Evolutionary conservation across 2,113 vertebrate genomes (phyloP), one percentile per base, ranked within the genome.

Genomic region (Phycodurus eques): DNA sequence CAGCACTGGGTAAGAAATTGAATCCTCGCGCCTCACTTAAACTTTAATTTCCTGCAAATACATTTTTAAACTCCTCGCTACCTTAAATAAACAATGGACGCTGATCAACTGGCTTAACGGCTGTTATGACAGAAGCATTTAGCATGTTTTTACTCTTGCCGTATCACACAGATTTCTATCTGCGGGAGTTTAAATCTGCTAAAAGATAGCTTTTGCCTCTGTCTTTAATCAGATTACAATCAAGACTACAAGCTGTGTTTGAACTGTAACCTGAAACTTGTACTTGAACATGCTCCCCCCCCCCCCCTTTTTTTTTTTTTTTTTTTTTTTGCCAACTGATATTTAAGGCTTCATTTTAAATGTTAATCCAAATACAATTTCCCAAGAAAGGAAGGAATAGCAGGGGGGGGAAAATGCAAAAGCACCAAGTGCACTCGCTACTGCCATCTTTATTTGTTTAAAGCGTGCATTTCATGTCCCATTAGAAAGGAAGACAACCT

Each of bases 181-280:
- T 73, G 44, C 12, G n/a, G 72, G 70, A 69, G 53, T 64, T 82
- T 70, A 63, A 73, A 77, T 80, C 75, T 79, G 76, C 72, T 79
- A 49, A 75, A 80, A 72, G 71, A 82, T 62, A 76, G 78, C 20
- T 73, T 71, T 76, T 47, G 44, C 13, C 75, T 78, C 35, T 39
- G 53, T 81, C 65, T 61, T 76, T 72, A 78, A 88, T 88, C 73
- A 80, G 83, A 85, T 82, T 84, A 69, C 77, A 84, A 82, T 84
- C 74, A 12, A 27, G 53, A 27, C 76, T 78, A 72, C 63, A 72
- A 73, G 44, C 56, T 67, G 73, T 75, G 76, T 87, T 87, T 82
- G 56, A 82, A 75, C 65, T 72, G 81, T 82, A 88, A 89, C 12
- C 5, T 5, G 80, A 90, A 60, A 76, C 71, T 14, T 71, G 66